Conservation (phyloP, 2,888 invertebrate species). For the Archips xylosteana region DNA sequence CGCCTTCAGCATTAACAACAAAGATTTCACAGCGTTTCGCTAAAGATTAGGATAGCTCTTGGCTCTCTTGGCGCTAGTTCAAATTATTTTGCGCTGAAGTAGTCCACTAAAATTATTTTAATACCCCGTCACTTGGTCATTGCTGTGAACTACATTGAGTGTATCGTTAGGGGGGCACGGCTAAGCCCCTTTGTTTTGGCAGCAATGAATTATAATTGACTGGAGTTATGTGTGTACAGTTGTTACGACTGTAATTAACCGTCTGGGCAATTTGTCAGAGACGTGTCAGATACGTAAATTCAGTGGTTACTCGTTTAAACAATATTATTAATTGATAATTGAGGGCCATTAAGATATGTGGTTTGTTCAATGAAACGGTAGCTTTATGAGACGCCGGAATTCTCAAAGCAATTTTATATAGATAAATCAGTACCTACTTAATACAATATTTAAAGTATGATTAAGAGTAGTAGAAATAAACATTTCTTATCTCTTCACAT, state of each 20-base stretch:
- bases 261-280: constrained; percentile 24
- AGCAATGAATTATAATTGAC: constrained; percentile 17
- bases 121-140: constrained; percentile 45
- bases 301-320: neutral
- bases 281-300: neutral
- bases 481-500: too few relatives aligned
- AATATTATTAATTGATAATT: neutral
- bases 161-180: neutral
- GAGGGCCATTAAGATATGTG: neutral
- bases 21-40: constrained; percentile 19
- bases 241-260: constrained; percentile 28
- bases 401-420: too few relatives aligned
- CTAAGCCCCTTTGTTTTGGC: neutral
- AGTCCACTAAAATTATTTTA: constrained; percentile 47
- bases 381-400: neutral
- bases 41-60: constrained; percentile 10
- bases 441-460: too few relatives aligned
- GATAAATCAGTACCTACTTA: too few relatives aligned
- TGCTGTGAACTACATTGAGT: constrained; percentile 16
- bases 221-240: constrained; percentile 22
- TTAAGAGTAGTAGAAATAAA: too few relatives aligned
- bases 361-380: neutral
- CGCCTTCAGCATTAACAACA: neutral
- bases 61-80: constrained; percentile 35
- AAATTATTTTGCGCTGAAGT: constrained; percentile 35